Evolutionary conservation across 2,797 vertebrate genomes (phyloP), one percentile per base, ranked within the genome.

Genomic region (Aeoliscus strigatus): DNA sequence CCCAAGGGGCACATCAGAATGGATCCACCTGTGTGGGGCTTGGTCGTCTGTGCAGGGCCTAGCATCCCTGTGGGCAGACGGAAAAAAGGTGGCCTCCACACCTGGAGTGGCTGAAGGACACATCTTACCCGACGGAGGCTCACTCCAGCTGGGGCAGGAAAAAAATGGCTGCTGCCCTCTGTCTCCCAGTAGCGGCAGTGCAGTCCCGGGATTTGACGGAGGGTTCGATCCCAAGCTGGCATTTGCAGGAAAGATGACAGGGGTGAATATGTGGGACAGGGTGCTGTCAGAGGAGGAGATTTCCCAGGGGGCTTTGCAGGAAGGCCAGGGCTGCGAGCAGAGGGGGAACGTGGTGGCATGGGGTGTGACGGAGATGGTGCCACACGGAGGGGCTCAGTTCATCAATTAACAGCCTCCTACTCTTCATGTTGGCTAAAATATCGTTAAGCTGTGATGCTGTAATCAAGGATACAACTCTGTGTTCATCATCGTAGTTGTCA

Each of bases 201-300:
- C 42, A 18, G 10, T 73, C 31, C 26, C 72, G 1, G 78, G 79
- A 33, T 77, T 82, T 8, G 77, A 85, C 3, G 77, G 4, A 17
- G 69, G 87, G 1, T 94, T 94, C 14, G 82, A 97, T 0, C 79
- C 88, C 6, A 83, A 89, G 5, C 66, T 91, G 51, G 90, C 91
- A 6, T 98, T 97, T 51, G 84, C 89, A 0, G 96, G 96, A 31
- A 94, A 90, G 77, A 85, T 98, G 81, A 95, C 93, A 0, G 94
- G 91, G 33, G 93, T 99, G 47, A 98, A 99, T 73, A 64, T 94
- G 76, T 99, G 96, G 96, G 87, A 95, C 73, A 72, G 55, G 2
- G 87, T 92, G 48, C 89, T 98, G 48, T 79, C 80, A 0, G 58
- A 77, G 2, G 63, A 84, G 1, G 89, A 93, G 77, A 89, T 98